A percentile compares a stretch with the other conserved stretches of the same genome.
phyloP scores from a whole-genome alignment of 2,888 invertebrate species.

The Drosophila pseudotakahashii region DNA sequence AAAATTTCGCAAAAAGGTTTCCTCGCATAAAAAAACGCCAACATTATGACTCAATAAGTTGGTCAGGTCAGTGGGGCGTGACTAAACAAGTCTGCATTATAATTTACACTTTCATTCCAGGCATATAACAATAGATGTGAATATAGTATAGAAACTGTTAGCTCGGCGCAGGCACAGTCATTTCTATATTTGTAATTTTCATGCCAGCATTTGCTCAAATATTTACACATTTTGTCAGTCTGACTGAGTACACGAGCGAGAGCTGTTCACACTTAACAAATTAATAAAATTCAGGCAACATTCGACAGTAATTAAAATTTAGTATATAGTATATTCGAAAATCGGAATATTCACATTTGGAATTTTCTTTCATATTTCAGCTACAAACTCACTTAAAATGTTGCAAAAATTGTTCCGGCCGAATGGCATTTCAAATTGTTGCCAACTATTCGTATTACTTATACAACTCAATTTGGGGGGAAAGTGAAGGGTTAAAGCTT shows the following conservation, averaged over 20 bases:
- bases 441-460: constrained; percentile 49
- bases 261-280: constrained; percentile 24
- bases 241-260: background rate
- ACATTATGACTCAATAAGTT: constrained; percentile 52
- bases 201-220: constrained; percentile 51
- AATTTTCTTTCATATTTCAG: constrained; percentile 14
- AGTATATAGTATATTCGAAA: background rate
- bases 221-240: constrained; percentile 55
- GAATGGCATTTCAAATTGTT: constrained; percentile 31
- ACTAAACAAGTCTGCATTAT: constrained; percentile 43
- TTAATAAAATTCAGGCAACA: constrained; percentile 15
- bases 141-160: constrained; percentile 8
- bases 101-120: constrained; percentile 17
- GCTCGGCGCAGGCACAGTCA: constrained; percentile 17
- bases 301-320: constrained; percentile 26
- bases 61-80: constrained; percentile 33
- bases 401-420: constrained; percentile 44
- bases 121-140: constrained; percentile 16
- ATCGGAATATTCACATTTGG: constrained; percentile 39
- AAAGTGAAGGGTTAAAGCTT: constrained; percentile 31
- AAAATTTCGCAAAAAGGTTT: constrained; percentile 37
- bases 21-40: constrained; percentile 4
- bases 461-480: constrained; percentile 14
- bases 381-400: constrained; percentile 37
- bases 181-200: constrained; percentile 46